Conservation (phyloP, 2,888 invertebrate species). For the Sipha maydis region DNA sequence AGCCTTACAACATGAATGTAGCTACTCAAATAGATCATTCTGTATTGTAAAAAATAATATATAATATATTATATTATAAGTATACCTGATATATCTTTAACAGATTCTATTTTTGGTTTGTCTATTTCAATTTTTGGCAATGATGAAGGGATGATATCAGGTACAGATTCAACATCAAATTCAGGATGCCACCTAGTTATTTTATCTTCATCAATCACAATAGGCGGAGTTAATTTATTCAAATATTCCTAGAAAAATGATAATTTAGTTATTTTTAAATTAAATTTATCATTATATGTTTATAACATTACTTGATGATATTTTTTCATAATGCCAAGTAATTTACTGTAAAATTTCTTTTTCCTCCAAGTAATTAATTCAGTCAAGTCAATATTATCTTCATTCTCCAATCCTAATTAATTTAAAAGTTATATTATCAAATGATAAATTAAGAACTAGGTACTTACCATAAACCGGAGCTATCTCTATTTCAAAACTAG, state of each 20-base stretch:
- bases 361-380: conserved; percentile 60
- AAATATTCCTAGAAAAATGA: conserved; percentile 73
- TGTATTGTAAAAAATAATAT: neutral
- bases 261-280: conserved; percentile 22
- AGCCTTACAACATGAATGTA: too few relatives aligned
- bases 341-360: conserved; percentile 49
- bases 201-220: conserved; percentile 79
- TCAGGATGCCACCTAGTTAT: conserved; percentile 93
- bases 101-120: conserved; percentile 74
- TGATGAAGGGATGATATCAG: conserved; percentile 80
- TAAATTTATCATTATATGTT: neutral
- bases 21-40: too few relatives aligned
- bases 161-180: conserved; percentile 85
- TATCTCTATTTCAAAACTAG: conserved; percentile 61
- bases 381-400: conserved; percentile 49
- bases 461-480: conserved; percentile 40
- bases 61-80: conserved; percentile 39
- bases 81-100: conserved; percentile 79
- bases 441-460: conserved; percentile 9
- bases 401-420: conserved; percentile 38
- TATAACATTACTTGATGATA: conserved; percentile 64
- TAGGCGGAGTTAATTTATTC: conserved; percentile 77
- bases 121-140: conserved; percentile 75
- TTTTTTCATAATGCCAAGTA: conserved; percentile 59
- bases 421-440: neutral